Evolutionary conservation across 2,797 vertebrate genomes (phyloP).

Genomic region (Coregonus sp.): DNA sequence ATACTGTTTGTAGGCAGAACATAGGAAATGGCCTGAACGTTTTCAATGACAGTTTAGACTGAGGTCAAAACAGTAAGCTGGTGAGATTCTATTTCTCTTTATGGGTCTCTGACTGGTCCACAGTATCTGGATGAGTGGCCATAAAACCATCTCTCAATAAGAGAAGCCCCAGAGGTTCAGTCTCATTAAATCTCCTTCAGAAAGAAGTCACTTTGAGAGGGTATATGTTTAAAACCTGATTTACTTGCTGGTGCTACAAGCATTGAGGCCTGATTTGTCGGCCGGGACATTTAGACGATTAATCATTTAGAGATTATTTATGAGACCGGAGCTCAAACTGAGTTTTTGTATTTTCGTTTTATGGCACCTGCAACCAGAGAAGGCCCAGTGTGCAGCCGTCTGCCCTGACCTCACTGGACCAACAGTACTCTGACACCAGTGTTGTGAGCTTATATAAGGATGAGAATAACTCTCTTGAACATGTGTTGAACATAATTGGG

Average conservation of each 20-base stretch:
- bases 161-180: not conserved
- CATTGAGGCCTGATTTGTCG: slow-evolving; percentile 26
- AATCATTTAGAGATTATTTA: slow-evolving; percentile 51
- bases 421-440: slow-evolving; percentile 25
- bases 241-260: slow-evolving; percentile 9
- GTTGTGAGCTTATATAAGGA: slow-evolving; percentile 67
- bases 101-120: not conserved
- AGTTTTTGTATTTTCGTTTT: slow-evolving; percentile 49
- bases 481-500: slow-evolving; percentile 45
- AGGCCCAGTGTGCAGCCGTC: not conserved
- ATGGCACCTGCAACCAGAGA: slow-evolving; percentile 48
- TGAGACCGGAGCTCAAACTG: slow-evolving; percentile 37
- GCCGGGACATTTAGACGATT: slow-evolving; percentile 36
- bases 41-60: not conserved
- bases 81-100: not conserved
- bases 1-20: not conserved
- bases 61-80: not conserved
- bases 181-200: not conserved
- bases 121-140: not conserved
- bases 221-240: slow-evolving; percentile 7
- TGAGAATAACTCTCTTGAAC: slow-evolving; percentile 46
- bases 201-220: slow-evolving; percentile 1
- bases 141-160: not conserved
- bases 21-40: not conserved
- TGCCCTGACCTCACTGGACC: slow-evolving; percentile 39